Conservation (phyloP, 2,797 vertebrate genomes). For the Florisuga fusca region DNA sequence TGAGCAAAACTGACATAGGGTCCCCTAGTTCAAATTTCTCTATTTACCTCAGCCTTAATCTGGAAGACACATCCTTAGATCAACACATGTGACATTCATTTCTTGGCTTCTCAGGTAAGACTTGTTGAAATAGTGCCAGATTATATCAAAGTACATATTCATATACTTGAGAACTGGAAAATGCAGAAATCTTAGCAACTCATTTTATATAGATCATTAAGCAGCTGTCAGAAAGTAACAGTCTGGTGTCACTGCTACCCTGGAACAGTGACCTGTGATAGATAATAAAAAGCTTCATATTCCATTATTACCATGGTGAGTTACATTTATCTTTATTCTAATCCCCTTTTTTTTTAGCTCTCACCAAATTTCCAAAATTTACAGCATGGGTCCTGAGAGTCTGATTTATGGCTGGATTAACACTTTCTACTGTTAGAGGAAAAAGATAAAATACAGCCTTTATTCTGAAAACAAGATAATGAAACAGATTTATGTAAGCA, state of each 20-base stretch:
- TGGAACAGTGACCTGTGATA: background rate
- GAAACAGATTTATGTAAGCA: too few relatives aligned
- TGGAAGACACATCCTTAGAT: background rate
- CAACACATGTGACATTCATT: background rate
- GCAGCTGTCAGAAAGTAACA: background rate
- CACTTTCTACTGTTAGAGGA: background rate
- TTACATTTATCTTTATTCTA: background rate
- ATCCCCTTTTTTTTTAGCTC: background rate
- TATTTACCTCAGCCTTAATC: background rate
- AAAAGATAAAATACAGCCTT: background rate
- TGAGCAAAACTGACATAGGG: background rate
- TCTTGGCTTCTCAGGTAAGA: background rate
- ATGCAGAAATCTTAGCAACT: background rate
- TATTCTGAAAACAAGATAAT: too few relatives aligned
- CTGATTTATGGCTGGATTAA: background rate
- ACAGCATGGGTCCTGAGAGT: background rate
- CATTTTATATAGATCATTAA: constrained; percentile 24
- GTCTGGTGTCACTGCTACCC: background rate
- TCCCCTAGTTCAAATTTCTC: background rate
- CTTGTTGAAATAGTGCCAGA: background rate
- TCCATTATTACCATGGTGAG: background rate
- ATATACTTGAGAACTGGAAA: background rate
- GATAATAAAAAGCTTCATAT: constrained; percentile 27
- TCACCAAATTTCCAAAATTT: background rate
- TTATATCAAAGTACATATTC: background rate